A percentile compares a stretch with the other conserved stretches of the same genome.
phyloP scores from a whole-genome alignment of 2,888 invertebrate species.

The Acrocera orbiculus region DNA sequence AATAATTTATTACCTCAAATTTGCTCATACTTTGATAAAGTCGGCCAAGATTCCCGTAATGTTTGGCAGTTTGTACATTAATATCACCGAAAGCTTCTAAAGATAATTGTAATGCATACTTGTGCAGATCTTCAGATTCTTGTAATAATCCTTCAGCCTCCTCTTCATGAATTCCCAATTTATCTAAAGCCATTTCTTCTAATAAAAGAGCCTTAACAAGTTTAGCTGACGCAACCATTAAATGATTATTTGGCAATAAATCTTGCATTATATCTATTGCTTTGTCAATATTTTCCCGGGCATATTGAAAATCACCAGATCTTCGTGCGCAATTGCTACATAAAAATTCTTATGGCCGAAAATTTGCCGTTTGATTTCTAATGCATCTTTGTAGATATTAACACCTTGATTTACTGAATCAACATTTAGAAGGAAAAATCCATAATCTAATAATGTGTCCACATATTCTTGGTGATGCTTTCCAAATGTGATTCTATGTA shows the following conservation, averaged over 20 bases:
- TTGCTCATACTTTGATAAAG: conserved; percentile 87
- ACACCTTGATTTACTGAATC: conserved; percentile 74
- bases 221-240: conserved; percentile 75
- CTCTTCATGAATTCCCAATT: conserved; percentile 35
- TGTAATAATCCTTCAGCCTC: conserved; percentile 39
- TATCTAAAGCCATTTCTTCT: conserved; percentile 85
- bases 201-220: conserved; percentile 81
- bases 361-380: conserved; percentile 53
- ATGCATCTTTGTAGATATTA: conserved; percentile 62
- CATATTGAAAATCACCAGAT: conserved; percentile 70
- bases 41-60: conserved; percentile 87
- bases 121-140: conserved; percentile 71
- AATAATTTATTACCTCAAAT: conserved; percentile 46
- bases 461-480: conserved; percentile 64
- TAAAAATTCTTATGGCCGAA: conserved; percentile 74
- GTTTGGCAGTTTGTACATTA: conserved; percentile 90
- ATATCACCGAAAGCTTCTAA: conserved; percentile 75
- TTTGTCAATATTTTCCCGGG: conserved; percentile 64
- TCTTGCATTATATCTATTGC: conserved; percentile 68
- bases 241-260: conserved; percentile 63
- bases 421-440: conserved; percentile 76
- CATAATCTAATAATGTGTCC: conserved; percentile 73
- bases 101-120: conserved; percentile 61
- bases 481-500: conserved; percentile 36
- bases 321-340: conserved; percentile 80